Evolutionary conservation across 2,113 vertebrate genomes (phyloP).

Genomic region (Terrapene triunguis): DNA sequence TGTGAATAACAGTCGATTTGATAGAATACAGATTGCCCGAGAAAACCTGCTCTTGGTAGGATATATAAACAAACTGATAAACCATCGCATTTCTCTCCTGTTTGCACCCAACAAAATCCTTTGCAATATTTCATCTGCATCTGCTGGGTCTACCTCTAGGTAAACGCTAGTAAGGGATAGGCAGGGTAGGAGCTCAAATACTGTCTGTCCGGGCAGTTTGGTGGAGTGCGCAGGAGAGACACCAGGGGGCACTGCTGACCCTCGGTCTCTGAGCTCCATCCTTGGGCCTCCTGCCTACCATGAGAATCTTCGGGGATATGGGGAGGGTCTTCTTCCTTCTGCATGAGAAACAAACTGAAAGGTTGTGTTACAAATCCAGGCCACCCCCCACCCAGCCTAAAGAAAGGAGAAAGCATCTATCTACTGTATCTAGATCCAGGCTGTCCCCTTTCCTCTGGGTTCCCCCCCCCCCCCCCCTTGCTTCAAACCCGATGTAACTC

Average conservation of each 20-base stretch:
- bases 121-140: not conserved
- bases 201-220: not conserved
- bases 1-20: not conserved
- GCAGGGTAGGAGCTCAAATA: not conserved
- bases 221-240: not conserved
- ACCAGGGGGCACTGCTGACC: not conserved
- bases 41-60: not conserved
- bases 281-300: not conserved
- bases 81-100: not conserved
- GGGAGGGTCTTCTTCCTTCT: not conserved
- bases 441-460: not conserved
- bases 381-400: not conserved
- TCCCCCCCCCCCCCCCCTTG: not conserved
- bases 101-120: not conserved
- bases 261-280: not conserved
- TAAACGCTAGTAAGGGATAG: not conserved
- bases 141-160: not conserved
- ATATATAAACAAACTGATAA: not conserved
- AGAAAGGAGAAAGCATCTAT: not conserved
- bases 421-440: not conserved
- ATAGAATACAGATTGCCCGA: not conserved
- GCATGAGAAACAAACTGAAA: not conserved
- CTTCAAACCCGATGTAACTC: not conserved
- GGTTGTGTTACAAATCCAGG: not conserved
- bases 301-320: not conserved